Evolutionary conservation across 2,888 invertebrate species (phyloP), one percentile per base, ranked within the genome.

Genomic region (Pomacea canaliculata): DNA sequence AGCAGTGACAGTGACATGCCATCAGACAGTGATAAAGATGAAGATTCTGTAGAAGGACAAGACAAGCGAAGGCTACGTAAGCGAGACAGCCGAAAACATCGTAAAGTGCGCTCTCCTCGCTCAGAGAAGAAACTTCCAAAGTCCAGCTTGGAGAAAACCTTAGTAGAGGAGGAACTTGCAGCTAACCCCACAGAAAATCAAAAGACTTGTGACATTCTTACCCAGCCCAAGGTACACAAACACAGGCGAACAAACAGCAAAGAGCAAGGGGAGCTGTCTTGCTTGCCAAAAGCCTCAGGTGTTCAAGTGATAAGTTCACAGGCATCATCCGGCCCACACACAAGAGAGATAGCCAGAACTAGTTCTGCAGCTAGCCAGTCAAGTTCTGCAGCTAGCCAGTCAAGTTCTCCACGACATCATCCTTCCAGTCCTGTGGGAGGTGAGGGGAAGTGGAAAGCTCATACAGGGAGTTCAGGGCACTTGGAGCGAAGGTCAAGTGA

Each of bases 1-100:
- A 85, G 83, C 69, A 81, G 81, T 62, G 85, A 85, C 71, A 84
- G 84, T 76, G 84, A 85, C 65, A 76, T 80, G 37, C 80, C 84
- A 59, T 82, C 82, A 65, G 86, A 87, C 77, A 85, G 83, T 77
- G 87, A 86, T 74, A 80, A 84, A 59, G 85, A 87, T 59, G 63
- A 76, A 63, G 82, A 82, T 67, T 85, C 84, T 7, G 83, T 84
- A 4, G 84, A 83, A 23, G 84, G 82, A 79, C 46, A 48, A n/a
- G 83, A 84, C 46, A 82, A 83, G 60, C 77, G 73, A 9, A 78
- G 82, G 27, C 76, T 70, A 59, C 77, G 73, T 12, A 80, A 82
- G 48, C 72, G 73, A n/a, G 77, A 77, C 48, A 76, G 75, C 13
- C 77, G 80, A 62, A 82, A 81, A 66, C 77, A 74, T 56, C 78